Percentiles rank a stretch among this genome's conserved stretches.
These are phyloP conservation scores for Bellardia pandia DNA, from an alignment of 2,888 invertebrate genomes.

Conservation along the genomic window DNA sequence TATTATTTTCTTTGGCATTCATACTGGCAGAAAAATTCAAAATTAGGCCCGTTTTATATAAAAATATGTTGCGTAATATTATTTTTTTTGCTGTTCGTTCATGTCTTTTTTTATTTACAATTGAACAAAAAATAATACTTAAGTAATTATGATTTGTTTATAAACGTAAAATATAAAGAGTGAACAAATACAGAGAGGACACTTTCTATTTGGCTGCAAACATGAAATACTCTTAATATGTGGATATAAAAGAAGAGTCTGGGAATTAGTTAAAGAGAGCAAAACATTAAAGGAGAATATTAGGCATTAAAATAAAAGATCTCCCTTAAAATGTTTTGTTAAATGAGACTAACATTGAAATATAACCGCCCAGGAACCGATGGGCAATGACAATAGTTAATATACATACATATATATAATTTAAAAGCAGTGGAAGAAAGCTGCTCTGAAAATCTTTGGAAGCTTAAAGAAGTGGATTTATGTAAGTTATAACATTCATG, in stretches of 20 bases:
- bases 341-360: neutral
- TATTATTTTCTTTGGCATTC: conserved; percentile 2
- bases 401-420: too few relatives aligned
- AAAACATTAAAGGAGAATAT: neutral
- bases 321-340: conserved; percentile 4
- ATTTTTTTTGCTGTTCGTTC: conserved; percentile 18
- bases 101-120: neutral
- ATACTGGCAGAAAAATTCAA: neutral
- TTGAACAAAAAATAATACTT: conserved; percentile 33
- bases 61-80: conserved; percentile 62
- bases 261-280: neutral
- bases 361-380: neutral
- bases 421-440: too few relatives aligned
- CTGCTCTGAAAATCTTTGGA: too few relatives aligned
- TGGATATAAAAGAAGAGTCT: conserved; percentile 3
- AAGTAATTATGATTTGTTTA: conserved; percentile 61
- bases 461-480: too few relatives aligned
- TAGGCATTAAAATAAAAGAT: neutral
- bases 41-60: conserved; percentile 35
- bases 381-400: neutral
- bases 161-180: conserved; percentile 53
- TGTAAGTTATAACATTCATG: too few relatives aligned
- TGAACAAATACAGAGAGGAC: neutral
- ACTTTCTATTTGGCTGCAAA: neutral
- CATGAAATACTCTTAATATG: neutral